Conservation (phyloP, 2,113 vertebrate genomes). For the Athene cunicularia region DNA sequence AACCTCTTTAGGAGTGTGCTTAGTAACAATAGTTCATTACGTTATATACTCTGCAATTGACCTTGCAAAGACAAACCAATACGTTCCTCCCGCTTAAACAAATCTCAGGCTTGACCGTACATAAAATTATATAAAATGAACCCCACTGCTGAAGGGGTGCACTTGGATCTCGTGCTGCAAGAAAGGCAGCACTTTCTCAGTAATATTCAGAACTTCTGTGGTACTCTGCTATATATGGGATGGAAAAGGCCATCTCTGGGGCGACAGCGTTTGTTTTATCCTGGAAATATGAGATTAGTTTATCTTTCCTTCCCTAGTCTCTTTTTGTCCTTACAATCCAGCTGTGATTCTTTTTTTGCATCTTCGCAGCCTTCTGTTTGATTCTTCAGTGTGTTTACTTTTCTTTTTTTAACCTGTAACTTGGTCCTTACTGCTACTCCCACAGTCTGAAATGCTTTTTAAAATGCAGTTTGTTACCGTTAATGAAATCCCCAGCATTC, state of each 20-base stretch:
- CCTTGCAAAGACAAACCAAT: not conserved
- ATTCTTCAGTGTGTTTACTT: not conserved
- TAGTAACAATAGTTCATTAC: not conserved
- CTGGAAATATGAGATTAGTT: not conserved
- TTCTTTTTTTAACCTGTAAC: not conserved
- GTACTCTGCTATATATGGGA: rapidly evolving
- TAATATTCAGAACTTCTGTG: too few relatives aligned
- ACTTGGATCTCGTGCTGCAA: not conserved
- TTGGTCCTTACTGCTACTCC: not conserved
- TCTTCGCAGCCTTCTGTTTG: not conserved
- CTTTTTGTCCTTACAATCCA: not conserved
- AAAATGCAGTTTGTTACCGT: not conserved
- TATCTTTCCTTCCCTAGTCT: not conserved
- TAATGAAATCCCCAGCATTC: not conserved
- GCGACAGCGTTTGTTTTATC: not conserved
- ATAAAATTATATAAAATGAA: not conserved
- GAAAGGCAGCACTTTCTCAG: not conserved
- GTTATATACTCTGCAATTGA: not conserved
- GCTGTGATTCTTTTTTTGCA: not conserved
- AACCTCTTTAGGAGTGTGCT: not conserved
- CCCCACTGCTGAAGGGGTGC: not conserved
- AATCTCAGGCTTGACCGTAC: not conserved
- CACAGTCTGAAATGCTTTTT: not conserved
- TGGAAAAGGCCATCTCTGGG: not conserved
- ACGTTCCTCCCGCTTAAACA: not conserved